A percentile compares a stretch with the other conserved stretches of the same genome.
phyloP scores from a whole-genome alignment of 2,888 invertebrate species.

The Xestia c-nigrum region DNA sequence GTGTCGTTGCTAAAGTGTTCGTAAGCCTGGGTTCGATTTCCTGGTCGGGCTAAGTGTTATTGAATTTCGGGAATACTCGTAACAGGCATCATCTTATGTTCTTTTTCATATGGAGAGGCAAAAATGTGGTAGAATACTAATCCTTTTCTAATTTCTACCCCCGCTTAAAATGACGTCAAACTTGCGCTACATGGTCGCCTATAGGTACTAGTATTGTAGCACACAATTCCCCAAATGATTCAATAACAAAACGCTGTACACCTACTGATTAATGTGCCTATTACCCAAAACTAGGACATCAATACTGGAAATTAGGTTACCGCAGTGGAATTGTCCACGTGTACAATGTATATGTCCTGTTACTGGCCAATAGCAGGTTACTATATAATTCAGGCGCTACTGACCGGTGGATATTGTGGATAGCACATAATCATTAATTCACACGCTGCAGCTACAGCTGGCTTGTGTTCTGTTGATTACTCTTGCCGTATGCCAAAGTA shows the following conservation, averaged over 20 bases:
- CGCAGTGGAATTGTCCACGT: conserved; percentile 41
- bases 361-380: conserved; percentile 41
- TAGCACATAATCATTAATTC: conserved; percentile 74
- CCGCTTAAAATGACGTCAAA: not conserved
- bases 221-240: conserved; percentile 32
- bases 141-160: not conserved
- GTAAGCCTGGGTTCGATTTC: not conserved
- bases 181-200: not conserved
- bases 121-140: not conserved
- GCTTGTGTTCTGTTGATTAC: conserved; percentile 61
- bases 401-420: conserved; percentile 69
- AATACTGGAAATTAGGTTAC: conserved; percentile 59
- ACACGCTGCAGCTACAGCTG: conserved; percentile 60
- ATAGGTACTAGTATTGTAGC: not conserved
- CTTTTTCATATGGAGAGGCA: not conserved
- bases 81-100: not conserved
- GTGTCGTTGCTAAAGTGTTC: not conserved
- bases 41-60: not conserved
- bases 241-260: conserved; percentile 34
- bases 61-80: not conserved
- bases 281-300: conserved; percentile 53
- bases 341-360: conserved; percentile 16
- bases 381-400: conserved; percentile 57
- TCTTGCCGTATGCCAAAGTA: conserved; percentile 50
- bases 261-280: conserved; percentile 36